Conservation (phyloP, 1,140 invertebrate species). For the Pygmarrhopalites habei region DNA sequence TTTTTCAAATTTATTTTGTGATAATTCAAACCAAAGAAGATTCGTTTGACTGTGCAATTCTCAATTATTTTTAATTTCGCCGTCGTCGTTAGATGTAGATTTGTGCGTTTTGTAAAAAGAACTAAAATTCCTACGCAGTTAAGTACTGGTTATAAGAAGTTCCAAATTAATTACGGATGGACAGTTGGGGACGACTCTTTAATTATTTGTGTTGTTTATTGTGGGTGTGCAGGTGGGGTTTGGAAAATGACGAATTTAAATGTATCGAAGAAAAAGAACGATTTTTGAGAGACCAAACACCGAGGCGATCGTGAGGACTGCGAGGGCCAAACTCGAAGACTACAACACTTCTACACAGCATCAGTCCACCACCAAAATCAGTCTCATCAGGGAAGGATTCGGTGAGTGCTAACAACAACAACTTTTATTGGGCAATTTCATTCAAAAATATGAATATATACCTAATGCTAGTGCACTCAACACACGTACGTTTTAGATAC, state of each 20-base stretch:
- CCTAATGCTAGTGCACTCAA: too few species aligned
- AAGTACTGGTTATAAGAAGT: too few species aligned
- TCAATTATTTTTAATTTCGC: too few species aligned
- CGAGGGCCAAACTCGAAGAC: neutral
- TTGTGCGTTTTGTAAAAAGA: neutral
- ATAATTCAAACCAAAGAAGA: too few species aligned
- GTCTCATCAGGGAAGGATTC: neutral
- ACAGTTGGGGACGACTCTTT: neutral
- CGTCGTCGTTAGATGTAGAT: neutral
- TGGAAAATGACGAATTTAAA: neutral
- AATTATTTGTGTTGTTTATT: neutral
- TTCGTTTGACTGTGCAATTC: too few species aligned
- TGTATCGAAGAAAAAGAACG: neutral
- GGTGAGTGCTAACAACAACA: slow-evolving; percentile 4
- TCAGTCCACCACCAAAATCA: neutral
- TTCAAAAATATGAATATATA: too few species aligned
- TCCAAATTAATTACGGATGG: too few species aligned
- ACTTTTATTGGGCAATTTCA: too few species aligned
- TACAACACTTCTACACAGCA: too few species aligned
- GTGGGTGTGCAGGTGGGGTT: neutral
- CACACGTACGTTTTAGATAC: too few species aligned
- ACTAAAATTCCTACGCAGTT: too few species aligned
- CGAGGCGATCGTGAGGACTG: neutral
- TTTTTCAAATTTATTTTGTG: too few species aligned
- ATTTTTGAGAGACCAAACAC: neutral